Evolutionary conservation across 2,113 vertebrate genomes (phyloP).

Genomic region (Chaetodon trifascialis): DNA sequence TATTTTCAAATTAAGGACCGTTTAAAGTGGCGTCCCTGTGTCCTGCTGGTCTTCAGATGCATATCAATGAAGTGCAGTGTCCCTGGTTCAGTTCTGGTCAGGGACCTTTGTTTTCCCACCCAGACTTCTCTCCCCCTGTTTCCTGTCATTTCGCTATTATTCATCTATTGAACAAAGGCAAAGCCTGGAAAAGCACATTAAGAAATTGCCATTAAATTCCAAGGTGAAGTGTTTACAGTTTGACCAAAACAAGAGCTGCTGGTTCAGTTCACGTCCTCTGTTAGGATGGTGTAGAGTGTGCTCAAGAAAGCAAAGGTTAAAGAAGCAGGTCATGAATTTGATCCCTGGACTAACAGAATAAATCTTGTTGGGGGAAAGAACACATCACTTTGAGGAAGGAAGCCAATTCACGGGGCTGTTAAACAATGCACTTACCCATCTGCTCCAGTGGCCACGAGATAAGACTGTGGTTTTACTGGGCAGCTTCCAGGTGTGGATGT

Average conservation of each 20-base stretch:
- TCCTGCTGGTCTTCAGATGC: neutral
- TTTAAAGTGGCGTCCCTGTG: neutral
- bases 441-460: slow-evolving; percentile 41
- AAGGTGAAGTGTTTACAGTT: neutral
- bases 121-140: neutral
- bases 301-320: neutral
- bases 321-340: slow-evolving; percentile 14
- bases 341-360: neutral
- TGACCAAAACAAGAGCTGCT: neutral
- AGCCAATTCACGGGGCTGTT: slow-evolving; percentile 42
- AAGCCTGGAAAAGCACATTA: neutral
- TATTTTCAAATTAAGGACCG: neutral
- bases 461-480: slow-evolving; percentile 29
- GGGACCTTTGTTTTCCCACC: neutral
- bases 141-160: neutral
- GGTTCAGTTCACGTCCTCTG: neutral
- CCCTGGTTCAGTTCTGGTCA: neutral
- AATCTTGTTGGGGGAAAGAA: slow-evolving; percentile 45
- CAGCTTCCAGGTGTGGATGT: slow-evolving; percentile 31
- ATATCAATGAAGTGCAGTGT: neutral
- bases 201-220: neutral
- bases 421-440: slow-evolving; percentile 40
- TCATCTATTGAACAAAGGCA: neutral
- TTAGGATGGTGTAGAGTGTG: neutral
- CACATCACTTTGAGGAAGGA: slow-evolving; percentile 38